phyloP scores from a whole-genome alignment of 2,113 vertebrate species.

The Mungos mungo region DNA sequence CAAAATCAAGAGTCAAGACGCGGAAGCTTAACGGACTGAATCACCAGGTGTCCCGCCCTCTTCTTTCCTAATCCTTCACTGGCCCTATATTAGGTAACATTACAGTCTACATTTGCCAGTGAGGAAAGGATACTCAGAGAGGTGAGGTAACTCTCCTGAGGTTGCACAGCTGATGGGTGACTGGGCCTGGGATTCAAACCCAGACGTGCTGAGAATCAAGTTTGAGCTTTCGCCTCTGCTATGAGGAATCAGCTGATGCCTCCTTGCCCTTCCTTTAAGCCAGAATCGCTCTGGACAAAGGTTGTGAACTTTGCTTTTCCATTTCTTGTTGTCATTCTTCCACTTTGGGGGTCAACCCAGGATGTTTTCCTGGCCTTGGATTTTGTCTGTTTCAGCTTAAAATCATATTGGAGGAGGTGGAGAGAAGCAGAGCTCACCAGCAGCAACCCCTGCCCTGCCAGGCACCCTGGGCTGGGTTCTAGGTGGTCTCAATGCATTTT shows the following conservation, averaged over 20 bases:
- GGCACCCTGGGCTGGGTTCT: neutral
- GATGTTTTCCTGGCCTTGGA: neutral
- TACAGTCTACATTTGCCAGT: neutral
- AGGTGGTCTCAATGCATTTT: neutral
- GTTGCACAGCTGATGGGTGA: neutral
- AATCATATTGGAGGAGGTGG: neutral
- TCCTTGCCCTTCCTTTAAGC: neutral
- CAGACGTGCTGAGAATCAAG: neutral
- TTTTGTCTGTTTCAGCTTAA: slow-evolving; percentile 23
- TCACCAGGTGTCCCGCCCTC: no score
- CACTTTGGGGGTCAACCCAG: neutral
- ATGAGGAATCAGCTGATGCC: neutral
- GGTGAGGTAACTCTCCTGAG: neutral
- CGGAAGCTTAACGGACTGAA: no score
- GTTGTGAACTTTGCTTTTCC: neutral
- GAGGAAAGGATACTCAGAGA: neutral
- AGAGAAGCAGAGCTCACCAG: neutral
- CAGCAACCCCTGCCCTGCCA: no score
- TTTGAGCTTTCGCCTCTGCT: neutral
- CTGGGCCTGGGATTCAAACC: neutral
- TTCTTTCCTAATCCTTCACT: neutral
- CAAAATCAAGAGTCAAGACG: no score
- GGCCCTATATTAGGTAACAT: neutral
- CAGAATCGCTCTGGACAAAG: neutral
- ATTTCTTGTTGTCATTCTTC: neutral